Evolutionary conservation across 2,888 invertebrate genomes (phyloP).

Genomic region (Miltochrista miniata): DNA sequence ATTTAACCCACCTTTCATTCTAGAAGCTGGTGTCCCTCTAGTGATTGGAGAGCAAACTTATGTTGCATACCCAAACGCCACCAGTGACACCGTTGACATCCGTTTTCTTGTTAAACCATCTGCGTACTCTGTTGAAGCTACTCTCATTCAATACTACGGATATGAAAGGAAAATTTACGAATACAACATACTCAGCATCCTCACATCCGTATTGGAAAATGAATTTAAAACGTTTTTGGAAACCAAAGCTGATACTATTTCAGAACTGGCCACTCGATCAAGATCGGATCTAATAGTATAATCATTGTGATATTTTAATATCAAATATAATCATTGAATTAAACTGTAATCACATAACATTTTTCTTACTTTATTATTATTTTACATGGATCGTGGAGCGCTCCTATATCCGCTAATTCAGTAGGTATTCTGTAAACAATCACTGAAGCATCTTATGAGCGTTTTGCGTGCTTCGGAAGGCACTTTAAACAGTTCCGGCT

Average conservation of each 20-base stretch:
- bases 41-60: constrained; percentile 49
- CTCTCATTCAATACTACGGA: constrained; percentile 57
- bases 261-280: constrained; percentile 35
- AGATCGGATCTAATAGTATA: background rate
- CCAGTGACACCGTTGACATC: constrained; percentile 38
- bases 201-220: constrained; percentile 13
- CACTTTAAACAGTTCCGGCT: too few relatives aligned
- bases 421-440: too few relatives aligned
- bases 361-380: too few relatives aligned
- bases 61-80: constrained; percentile 49
- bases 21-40: constrained; percentile 47
- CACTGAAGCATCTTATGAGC: too few relatives aligned
- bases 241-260: constrained; percentile 41
- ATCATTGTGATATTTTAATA: background rate
- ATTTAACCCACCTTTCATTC: constrained; percentile 51
- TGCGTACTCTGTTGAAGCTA: constrained; percentile 56
- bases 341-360: background rate
- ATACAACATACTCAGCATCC: constrained; percentile 49
- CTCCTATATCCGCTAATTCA: too few relatives aligned
- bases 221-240: constrained; percentile 29
- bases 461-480: too few relatives aligned
- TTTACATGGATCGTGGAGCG: too few relatives aligned
- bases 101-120: constrained; percentile 48
- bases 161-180: constrained; percentile 66
- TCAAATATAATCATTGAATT: background rate